These are phyloP conservation scores for Zeuzera pyrina DNA, from an alignment of 2,888 invertebrate species.

Conservation along the genomic window DNA sequence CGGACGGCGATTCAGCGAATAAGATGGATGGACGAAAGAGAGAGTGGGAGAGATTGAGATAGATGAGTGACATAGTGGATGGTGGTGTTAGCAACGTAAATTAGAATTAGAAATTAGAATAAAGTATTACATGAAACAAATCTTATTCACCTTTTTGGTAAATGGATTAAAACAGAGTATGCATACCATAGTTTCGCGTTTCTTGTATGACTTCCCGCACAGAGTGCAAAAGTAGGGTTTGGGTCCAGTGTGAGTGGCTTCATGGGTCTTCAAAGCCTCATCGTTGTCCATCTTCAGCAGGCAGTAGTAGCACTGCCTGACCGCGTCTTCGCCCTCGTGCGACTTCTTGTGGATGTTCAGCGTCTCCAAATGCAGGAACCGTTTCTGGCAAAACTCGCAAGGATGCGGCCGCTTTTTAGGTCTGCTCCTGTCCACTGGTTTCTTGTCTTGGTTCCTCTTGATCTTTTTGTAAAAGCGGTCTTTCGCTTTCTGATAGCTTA, in stretches of 20 bases:
- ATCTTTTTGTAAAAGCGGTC: conserved; percentile 22
- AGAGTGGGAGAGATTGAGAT: no score
- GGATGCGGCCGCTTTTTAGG: conserved; percentile 38
- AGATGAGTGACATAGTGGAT: no score
- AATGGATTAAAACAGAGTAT: neutral
- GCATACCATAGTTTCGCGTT: conserved; percentile 50
- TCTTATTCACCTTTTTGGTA: neutral
- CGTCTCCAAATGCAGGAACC: conserved; percentile 50
- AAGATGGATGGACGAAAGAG: no score
- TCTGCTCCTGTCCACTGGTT: conserved; percentile 23
- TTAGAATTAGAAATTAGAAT: no score
- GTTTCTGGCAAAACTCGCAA: conserved; percentile 51
- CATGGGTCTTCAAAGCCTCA: conserved; percentile 26
- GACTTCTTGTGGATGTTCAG: conserved; percentile 43
- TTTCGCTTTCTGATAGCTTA: no score
- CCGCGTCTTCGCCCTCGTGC: conserved; percentile 39
- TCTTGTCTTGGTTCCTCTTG: conserved; percentile 13
- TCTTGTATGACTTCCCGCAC: conserved; percentile 45
- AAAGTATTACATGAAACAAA: neutral
- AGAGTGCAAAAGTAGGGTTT: conserved; percentile 49
- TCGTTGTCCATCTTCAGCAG: conserved; percentile 27
- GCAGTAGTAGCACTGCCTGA: conserved; percentile 43
- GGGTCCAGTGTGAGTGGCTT: conserved; percentile 36
- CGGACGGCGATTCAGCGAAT: no score
- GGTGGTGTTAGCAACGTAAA: no score